Evolutionary conservation across 2,888 invertebrate species (phyloP).

Genomic region (Epistrophe eligans): DNA sequence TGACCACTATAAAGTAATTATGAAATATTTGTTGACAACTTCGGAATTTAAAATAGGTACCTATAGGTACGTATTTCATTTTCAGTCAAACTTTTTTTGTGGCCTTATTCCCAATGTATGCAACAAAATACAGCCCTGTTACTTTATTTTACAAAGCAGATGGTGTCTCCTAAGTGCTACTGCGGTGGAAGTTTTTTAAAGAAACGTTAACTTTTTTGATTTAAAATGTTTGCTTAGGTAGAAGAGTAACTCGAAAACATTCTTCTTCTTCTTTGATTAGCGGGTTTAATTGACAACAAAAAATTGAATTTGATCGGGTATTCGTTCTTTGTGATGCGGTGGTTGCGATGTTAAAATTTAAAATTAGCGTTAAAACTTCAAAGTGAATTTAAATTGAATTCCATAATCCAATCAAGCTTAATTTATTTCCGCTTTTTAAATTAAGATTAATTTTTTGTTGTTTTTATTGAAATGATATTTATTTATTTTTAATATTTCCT

Average conservation of each 20-base stretch:
- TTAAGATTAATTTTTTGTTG: neutral
- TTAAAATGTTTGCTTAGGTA: slow-evolving; percentile 38
- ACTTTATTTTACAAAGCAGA: neutral
- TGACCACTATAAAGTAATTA: too few species aligned
- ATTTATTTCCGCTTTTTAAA: neutral
- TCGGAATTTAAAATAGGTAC: too few species aligned
- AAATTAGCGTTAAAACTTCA: neutral
- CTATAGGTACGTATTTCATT: too few species aligned
- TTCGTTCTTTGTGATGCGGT: slow-evolving; percentile 14
- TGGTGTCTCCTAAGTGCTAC: slow-evolving; percentile 52
- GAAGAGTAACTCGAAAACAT: slow-evolving; percentile 5
- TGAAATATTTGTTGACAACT: too few species aligned
- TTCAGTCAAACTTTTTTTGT: too few species aligned
- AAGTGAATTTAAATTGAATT: neutral
- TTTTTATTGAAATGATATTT: neutral
- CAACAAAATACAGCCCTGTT: neutral
- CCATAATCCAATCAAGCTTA: neutral
- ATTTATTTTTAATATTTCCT: neutral
- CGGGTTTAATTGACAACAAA: neutral
- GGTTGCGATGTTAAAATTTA: slow-evolving; percentile 30
- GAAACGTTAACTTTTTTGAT: slow-evolving; percentile 40
- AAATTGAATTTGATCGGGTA: slow-evolving; percentile 5
- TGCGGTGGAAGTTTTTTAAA: slow-evolving; percentile 56
- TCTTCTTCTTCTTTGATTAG: neutral
- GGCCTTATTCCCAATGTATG: neutral